These are phyloP conservation scores for Discoglossus pictus DNA, from an alignment of 2,797 vertebrate species.

Conservation along the genomic window DNA sequence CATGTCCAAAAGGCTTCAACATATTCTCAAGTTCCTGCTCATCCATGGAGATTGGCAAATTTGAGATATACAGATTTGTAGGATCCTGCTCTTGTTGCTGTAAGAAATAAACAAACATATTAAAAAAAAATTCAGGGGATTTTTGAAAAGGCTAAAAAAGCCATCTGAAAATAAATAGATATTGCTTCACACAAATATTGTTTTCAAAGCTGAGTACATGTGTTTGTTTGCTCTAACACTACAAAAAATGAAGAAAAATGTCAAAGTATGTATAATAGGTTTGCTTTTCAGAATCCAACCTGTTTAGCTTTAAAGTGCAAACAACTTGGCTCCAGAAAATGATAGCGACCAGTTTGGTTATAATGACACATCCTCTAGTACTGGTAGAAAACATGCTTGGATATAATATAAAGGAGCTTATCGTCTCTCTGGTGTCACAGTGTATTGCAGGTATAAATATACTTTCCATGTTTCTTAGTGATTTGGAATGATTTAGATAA, in stretches of 20 bases:
- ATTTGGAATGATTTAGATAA: too few relatives aligned
- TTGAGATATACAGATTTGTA: constrained; percentile 98
- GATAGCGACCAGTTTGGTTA: background rate
- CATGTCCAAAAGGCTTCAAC: constrained; percentile 96
- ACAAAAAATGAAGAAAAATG: background rate
- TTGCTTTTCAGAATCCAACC: constrained; percentile 11
- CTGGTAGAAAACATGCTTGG: too few relatives aligned
- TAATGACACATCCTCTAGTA: background rate
- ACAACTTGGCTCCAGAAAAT: background rate
- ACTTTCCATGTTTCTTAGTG: too few relatives aligned
- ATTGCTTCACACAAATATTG: too few relatives aligned
- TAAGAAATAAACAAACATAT: constrained; percentile 56
- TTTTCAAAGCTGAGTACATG: background rate
- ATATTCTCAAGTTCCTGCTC: constrained; percentile 96
- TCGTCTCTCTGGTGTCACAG: too few relatives aligned
- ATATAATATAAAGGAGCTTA: too few relatives aligned
- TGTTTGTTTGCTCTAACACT: background rate
- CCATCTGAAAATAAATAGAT: too few relatives aligned
- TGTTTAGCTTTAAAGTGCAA: background rate
- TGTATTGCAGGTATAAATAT: too few relatives aligned
- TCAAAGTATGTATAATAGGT: background rate
- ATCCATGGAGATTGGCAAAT: constrained; percentile 95
- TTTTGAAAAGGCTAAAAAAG: too few relatives aligned
- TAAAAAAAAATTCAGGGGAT: too few relatives aligned
- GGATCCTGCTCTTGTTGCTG: constrained; percentile 98